These are phyloP conservation scores for Cyrtorhinus lividipennis DNA, from an alignment of 1,140 invertebrate genomes.

Conservation along the genomic window DNA sequence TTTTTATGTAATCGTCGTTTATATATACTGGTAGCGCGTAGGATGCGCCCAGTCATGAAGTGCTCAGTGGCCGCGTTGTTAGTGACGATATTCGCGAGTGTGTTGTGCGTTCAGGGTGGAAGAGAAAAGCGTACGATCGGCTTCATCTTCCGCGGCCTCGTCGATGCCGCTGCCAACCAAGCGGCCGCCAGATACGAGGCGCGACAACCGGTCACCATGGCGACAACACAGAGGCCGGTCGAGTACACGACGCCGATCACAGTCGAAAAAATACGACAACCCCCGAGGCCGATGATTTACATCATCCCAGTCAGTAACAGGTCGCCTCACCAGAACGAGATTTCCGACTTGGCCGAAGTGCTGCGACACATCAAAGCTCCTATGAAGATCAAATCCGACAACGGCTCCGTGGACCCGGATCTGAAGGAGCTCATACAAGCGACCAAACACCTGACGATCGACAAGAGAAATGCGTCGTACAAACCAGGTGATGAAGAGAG, in stretches of 20 bases:
- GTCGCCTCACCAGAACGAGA: constrained; percentile 6
- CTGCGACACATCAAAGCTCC: constrained; percentile 2
- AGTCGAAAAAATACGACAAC: constrained; percentile 8
- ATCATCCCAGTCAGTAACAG: constrained; percentile 15
- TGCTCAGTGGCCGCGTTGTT: neutral
- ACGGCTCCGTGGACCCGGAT: constrained; percentile 3
- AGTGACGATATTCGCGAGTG: too few species aligned
- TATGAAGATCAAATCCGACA: constrained; percentile 6
- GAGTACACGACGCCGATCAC: neutral
- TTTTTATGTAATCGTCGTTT: constrained; percentile 12
- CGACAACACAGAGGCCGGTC: neutral
- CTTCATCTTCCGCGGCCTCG: constrained; percentile 17
- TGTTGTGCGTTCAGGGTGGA: neutral
- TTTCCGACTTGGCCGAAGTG: constrained; percentile 4
- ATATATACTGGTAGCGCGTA: neutral
- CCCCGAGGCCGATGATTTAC: constrained; percentile 15
- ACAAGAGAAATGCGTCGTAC: constrained; percentile 6
- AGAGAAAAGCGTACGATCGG: constrained; percentile 20
- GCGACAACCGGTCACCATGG: neutral
- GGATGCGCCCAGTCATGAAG: constrained; percentile 8
- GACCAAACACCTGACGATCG: constrained; percentile 10
- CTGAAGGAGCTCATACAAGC: constrained; percentile 4
- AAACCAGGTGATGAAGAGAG: constrained; percentile 1
- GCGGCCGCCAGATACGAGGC: neutral
- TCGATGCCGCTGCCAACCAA: constrained; percentile 10